Percentiles rank a stretch among this genome's conserved stretches.
phyloP scores from a whole-genome alignment of 2,797 vertebrate genomes.

The Onychomys arenicola region DNA sequence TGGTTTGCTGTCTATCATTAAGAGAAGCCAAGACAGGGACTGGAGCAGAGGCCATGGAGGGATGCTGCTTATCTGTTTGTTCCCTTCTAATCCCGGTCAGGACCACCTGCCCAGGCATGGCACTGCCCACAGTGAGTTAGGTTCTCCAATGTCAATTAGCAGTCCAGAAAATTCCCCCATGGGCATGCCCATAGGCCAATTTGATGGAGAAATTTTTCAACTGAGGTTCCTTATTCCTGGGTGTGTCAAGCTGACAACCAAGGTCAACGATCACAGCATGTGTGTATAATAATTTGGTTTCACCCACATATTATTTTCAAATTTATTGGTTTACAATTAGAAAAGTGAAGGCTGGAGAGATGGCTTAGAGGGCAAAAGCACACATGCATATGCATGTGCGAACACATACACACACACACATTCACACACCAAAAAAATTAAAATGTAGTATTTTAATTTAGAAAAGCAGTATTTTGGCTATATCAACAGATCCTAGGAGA shows the following conservation, averaged over 20 bases:
- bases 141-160: background rate
- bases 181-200: background rate
- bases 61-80: background rate
- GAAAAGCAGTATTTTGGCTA: background rate
- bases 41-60: background rate
- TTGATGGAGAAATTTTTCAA: background rate
- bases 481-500: background rate
- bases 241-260: background rate
- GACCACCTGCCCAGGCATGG: background rate
- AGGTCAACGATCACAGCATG: background rate
- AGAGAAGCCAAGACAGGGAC: background rate
- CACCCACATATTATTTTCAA: background rate
- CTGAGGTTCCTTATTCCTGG: background rate
- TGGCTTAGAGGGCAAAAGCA: background rate
- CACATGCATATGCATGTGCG: fast-evolving
- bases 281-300: background rate
- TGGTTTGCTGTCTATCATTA: background rate
- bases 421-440: background rate
- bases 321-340: slow-evolving; percentile 1
- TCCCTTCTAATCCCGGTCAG: background rate
- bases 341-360: background rate
- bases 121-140: background rate
- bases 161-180: background rate
- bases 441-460: background rate
- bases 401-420: background rate